Percentiles rank a stretch among this genome's conserved stretches.
These are phyloP conservation scores for Toxotes jaculatrix DNA, from an alignment of 2,113 vertebrate species.

Conservation along the genomic window DNA sequence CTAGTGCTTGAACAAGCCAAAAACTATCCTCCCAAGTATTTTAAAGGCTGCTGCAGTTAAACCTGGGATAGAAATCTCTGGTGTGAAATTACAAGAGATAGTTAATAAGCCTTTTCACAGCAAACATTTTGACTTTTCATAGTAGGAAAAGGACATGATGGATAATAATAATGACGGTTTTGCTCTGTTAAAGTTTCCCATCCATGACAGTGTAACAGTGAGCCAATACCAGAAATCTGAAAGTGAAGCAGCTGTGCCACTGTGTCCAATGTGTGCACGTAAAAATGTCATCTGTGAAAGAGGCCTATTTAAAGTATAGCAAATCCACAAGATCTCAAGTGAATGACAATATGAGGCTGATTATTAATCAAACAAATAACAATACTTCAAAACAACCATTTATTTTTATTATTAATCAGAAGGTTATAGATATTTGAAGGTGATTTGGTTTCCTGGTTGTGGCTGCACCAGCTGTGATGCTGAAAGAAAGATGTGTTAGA, in stretches of 20 bases:
- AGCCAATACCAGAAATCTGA: no score
- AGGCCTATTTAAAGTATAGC: background rate
- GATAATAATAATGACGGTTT: no score
- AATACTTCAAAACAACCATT: slow-evolving; percentile 42
- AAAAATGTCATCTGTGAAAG: background rate
- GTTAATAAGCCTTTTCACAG: no score
- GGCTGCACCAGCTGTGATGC: slow-evolving; percentile 37
- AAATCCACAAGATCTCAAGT: background rate
- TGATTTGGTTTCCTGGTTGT: slow-evolving; percentile 48
- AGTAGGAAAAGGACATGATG: no score
- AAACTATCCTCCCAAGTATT: background rate
- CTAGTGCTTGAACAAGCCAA: background rate
- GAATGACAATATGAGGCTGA: background rate
- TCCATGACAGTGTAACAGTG: no score
- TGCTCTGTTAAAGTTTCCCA: background rate
- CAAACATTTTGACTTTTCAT: no score
- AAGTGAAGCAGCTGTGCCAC: no score
- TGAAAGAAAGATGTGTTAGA: slow-evolving; percentile 44
- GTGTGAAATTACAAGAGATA: no score
- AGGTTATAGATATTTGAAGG: slow-evolving; percentile 51
- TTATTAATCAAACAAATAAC: background rate
- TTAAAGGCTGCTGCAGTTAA: background rate
- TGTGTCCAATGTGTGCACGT: background rate
- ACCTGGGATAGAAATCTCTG: background rate
- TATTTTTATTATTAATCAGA: slow-evolving; percentile 65